Percentiles rank a stretch among this genome's conserved stretches.
These are phyloP conservation scores for Pheucticus melanocephalus DNA, from an alignment of 2,113 vertebrate species.

Conservation along the genomic window DNA sequence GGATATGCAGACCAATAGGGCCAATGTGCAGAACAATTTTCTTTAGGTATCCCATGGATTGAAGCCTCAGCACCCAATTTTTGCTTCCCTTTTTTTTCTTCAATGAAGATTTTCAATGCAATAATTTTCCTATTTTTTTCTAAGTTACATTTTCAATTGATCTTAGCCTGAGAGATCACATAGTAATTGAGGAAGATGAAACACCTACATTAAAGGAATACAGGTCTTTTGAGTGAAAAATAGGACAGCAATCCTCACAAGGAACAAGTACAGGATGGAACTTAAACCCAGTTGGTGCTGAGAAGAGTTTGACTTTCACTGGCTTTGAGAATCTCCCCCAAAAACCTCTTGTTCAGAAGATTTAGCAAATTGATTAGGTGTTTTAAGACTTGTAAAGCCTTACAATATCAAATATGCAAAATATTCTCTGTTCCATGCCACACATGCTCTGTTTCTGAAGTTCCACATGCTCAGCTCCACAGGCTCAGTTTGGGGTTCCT, in stretches of 20 bases:
- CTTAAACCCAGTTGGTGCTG: background rate
- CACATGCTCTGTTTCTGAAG: background rate
- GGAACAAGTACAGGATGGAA: background rate
- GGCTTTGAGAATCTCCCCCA: background rate
- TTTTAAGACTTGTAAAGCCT: background rate
- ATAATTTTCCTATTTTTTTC: background rate
- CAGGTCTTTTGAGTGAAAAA: background rate
- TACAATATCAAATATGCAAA: background rate
- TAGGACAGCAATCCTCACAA: background rate
- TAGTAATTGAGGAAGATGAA: background rate
- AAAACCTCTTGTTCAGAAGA: background rate
- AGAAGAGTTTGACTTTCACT: background rate
- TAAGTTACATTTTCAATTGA: background rate
- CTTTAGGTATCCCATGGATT: background rate
- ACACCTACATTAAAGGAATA: background rate
- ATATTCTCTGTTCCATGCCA: background rate
- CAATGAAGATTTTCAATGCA: background rate
- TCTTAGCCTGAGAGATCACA: background rate
- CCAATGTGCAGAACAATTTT: background rate
- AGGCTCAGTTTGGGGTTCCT: background rate
- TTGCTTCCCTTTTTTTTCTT: background rate
- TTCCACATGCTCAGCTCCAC: background rate
- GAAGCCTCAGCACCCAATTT: background rate
- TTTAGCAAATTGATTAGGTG: background rate
- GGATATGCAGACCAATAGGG: fast-evolving